Conservation (phyloP, 53 echinoderm and acorn worm genomes). For the Echinarachnius parma region DNA sequence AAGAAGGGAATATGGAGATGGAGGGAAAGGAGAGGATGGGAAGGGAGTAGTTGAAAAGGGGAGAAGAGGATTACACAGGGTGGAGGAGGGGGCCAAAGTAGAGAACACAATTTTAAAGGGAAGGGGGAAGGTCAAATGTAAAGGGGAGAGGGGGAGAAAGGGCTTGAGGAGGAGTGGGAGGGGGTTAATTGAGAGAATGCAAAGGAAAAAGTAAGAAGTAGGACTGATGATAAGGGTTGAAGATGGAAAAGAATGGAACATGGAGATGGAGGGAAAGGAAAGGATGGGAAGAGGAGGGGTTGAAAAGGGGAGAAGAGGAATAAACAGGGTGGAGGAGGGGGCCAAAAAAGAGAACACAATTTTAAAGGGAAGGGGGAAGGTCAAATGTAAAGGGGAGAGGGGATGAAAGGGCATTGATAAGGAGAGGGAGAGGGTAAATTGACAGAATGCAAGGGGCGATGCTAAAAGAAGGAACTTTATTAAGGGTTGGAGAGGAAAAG, state of each 20-base stretch:
- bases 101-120: not conserved
- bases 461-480: not conserved
- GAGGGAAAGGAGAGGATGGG: not conserved
- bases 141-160: not conserved
- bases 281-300: not conserved
- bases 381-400: not conserved
- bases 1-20: not conserved
- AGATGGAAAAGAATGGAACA: not conserved
- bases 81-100: not conserved
- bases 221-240: not conserved
- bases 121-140: not conserved
- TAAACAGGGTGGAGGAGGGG: not conserved
- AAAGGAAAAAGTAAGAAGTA: not conserved
- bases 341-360: not conserved
- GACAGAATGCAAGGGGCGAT: not conserved
- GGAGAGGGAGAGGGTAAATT: not conserved
- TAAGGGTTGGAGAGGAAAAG: not conserved
- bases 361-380: not conserved
- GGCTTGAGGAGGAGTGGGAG: not conserved
- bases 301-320: not conserved
- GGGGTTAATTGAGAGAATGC: too few relatives aligned
- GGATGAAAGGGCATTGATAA: not conserved
- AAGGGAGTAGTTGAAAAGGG: not conserved
- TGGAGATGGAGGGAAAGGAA: not conserved
- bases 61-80: not conserved